Percentiles rank a stretch among this genome's conserved stretches.
Conservation (phyloP, 2,888 invertebrate genomes). For the Habrosyne pyritoides region DNA sequence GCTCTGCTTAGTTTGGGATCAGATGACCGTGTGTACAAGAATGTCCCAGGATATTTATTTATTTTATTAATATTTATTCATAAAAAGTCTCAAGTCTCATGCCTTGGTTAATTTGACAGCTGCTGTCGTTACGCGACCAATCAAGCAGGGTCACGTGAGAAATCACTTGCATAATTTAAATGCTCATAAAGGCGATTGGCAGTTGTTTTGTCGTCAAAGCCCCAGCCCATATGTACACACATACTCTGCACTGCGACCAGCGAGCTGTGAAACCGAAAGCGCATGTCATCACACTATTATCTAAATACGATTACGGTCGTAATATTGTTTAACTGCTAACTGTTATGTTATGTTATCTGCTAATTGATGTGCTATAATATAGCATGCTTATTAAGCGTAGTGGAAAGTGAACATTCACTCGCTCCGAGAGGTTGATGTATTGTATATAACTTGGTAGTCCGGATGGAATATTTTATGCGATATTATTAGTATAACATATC, state of each 20-base stretch:
- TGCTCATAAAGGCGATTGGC: not conserved
- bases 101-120: too few relatives aligned
- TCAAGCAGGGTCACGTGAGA: too few relatives aligned
- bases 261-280: constrained; percentile 3
- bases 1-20: too few relatives aligned
- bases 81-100: too few relatives aligned
- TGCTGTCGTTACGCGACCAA: too few relatives aligned
- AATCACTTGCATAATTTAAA: too few relatives aligned
- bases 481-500: not conserved
- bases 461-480: not conserved
- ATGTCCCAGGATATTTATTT: too few relatives aligned
- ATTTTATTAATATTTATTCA: too few relatives aligned
- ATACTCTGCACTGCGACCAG: not conserved
- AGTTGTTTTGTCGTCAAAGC: too few relatives aligned
- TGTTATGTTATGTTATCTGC: not conserved
- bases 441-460: not conserved
- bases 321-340: not conserved
- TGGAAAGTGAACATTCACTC: not conserved
- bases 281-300: not conserved
- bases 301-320: not conserved
- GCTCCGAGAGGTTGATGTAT: not conserved
- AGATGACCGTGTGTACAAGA: too few relatives aligned
- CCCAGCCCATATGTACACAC: too few relatives aligned
- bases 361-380: not conserved
- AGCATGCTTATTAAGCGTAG: not conserved